phyloP scores from a whole-genome alignment of 1,140 invertebrate genomes.

The Eueides isabella region DNA sequence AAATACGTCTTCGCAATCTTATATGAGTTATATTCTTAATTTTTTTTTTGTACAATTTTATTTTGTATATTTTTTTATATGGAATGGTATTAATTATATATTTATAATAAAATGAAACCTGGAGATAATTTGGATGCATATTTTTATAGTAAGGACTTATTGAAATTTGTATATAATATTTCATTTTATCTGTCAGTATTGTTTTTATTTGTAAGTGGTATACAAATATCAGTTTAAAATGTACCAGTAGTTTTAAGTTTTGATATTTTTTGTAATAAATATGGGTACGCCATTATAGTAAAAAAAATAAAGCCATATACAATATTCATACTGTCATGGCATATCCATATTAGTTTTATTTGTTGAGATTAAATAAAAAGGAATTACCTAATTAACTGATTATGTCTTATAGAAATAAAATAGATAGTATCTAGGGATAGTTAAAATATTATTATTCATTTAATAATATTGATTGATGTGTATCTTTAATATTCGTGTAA shows the following conservation, averaged over 20 bases:
- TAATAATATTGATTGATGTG: too few relatives aligned
- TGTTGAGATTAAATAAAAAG: background rate
- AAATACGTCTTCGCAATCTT: too few relatives aligned
- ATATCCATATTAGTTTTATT: background rate
- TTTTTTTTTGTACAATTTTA: too few relatives aligned
- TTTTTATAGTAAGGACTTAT: background rate
- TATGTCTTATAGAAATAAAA: background rate
- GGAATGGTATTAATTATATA: too few relatives aligned
- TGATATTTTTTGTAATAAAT: background rate
- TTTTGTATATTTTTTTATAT: too few relatives aligned
- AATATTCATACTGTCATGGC: background rate
- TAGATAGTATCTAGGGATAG: background rate
- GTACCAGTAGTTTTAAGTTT: slow-evolving; percentile 8
- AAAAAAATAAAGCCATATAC: background rate
- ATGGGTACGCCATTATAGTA: background rate
- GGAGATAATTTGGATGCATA: too few relatives aligned
- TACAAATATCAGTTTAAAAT: slow-evolving; percentile 17
- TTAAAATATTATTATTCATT: background rate
- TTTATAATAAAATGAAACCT: too few relatives aligned
- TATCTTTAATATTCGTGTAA: background rate
- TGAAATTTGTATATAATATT: slow-evolving; percentile 7
- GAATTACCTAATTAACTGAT: background rate
- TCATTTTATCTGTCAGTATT: slow-evolving; percentile 21
- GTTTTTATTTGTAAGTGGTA: slow-evolving; percentile 26
- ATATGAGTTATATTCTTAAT: too few relatives aligned